A percentile compares a stretch with the other conserved stretches of the same genome.
Conservation (phyloP, 2,797 vertebrate species). For the Adrianichthys oophorus region DNA sequence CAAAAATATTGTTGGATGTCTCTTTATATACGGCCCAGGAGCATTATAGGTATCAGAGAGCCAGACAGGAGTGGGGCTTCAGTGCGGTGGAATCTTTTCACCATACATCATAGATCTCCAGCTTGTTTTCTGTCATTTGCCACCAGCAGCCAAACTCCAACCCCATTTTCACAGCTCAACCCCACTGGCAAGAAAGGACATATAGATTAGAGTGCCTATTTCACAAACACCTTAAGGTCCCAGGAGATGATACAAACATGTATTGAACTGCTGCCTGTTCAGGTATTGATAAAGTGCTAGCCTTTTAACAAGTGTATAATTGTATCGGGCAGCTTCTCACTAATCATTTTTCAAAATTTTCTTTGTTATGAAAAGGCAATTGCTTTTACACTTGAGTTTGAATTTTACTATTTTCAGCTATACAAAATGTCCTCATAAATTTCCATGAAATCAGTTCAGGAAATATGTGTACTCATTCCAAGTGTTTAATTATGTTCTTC, state of each 20-base stretch:
- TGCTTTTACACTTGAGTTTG: constrained; percentile 12
- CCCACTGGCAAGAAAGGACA: constrained; percentile 26
- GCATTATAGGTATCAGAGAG: constrained; percentile 40
- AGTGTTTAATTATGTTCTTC: no score
- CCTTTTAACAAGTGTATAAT: constrained; percentile 28
- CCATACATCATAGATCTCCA: constrained; percentile 15
- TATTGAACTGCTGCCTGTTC: constrained; percentile 19
- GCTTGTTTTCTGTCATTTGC: constrained; percentile 29
- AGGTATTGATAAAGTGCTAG: constrained; percentile 12
- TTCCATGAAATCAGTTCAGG: no score
- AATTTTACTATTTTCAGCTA: constrained; percentile 1
- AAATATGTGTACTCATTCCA: no score
- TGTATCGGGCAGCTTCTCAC: constrained; percentile 19
- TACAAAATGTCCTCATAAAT: no score
- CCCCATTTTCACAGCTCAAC: constrained; percentile 22
- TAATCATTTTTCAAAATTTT: constrained; percentile 23
- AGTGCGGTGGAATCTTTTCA: constrained; percentile 43
- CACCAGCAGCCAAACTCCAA: constrained; percentile 15
- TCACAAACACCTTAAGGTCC: constrained; percentile 38
- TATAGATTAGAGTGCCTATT: constrained; percentile 36
- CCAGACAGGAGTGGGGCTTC: constrained; percentile 26
- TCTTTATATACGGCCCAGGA: constrained; percentile 37
- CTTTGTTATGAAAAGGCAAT: constrained; percentile 11
- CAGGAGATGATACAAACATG: constrained; percentile 24
- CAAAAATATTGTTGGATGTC: constrained; percentile 36